Base-by-base conservation (phyloP, 2,888 invertebrate species). In the Dynastes grantii region DNA sequence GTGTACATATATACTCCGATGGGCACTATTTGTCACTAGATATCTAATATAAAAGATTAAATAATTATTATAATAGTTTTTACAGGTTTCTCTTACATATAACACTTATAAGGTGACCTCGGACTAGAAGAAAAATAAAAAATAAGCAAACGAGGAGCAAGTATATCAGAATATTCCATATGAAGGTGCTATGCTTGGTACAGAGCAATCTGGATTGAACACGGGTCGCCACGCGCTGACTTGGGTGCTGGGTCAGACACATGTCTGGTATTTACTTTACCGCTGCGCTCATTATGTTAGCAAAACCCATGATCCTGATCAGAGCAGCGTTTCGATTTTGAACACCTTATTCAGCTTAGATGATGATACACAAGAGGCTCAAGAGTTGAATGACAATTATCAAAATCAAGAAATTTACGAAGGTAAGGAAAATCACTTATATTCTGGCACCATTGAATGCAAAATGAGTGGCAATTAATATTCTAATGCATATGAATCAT, bases 271-370 rank as follows among this genome's bases (percentile, higher is more conserved):
- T 85, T 90, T 93, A 85, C 90, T 92, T 84, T 92, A 92, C 88
- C 91, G 93, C 89, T 92, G 92, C 85, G 92, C 92, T 63, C 90
- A 91, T 84, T 88, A 90, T 90, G 85, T 90, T 84, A 89, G 86
- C 88, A 90, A 88, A 85, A 88, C 67, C 71, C 85, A 40, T 90
- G 90, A 78, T 40, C 61, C 65, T 9, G 80, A 78, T 58, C 76
- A 76, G 3, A 86, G 85, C 76, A 86, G 87, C 84, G 91, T 91
- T 81, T 92, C 92, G 85, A 92, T 94, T 85, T 90, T 94, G 86
- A 94, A 94, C 88, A 92, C 92, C 85, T 90, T 94, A 68, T 91
- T 94, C 85, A 92, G 93, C 77, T 88, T 91, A 78, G 86, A 87
- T 61, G 88, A 88, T 53, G 88, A 88, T 64, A 82, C 86, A n/a